A percentile compares a stretch with the other conserved stretches of the same genome.
These are phyloP conservation scores for Antheraea mylitta DNA, from an alignment of 1,140 invertebrate species.

Conservation along the genomic window DNA sequence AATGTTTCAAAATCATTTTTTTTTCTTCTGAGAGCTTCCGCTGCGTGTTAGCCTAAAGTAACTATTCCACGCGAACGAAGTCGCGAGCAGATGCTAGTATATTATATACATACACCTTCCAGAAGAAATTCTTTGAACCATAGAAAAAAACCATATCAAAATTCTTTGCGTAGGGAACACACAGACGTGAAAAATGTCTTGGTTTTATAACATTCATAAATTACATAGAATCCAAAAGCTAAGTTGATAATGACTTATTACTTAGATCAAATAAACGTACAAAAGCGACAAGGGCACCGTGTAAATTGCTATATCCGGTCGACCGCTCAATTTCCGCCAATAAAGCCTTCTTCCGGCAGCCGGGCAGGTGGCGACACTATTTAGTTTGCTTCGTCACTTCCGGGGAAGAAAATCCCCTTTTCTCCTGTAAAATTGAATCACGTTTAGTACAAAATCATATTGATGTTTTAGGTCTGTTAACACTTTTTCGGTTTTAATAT, in stretches of 20 bases:
- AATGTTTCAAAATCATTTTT: too few species aligned
- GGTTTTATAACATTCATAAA: too few species aligned
- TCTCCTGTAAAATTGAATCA: not conserved
- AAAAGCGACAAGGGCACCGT: slow-evolving; percentile 21
- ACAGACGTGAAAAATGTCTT: too few species aligned
- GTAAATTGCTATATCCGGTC: slow-evolving; percentile 68
- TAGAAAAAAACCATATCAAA: too few species aligned
- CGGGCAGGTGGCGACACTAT: slow-evolving; percentile 55
- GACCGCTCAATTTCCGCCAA: slow-evolving; percentile 60
- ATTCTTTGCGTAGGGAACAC: too few species aligned
- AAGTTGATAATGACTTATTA: not conserved
- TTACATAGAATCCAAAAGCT: not conserved
- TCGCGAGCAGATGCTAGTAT: too few species aligned
- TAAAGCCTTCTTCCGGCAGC: slow-evolving; percentile 53
- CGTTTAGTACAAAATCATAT: not conserved
- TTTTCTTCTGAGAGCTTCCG: too few species aligned
- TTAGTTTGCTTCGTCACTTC: slow-evolving; percentile 42
- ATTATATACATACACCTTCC: too few species aligned
- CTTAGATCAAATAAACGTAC: slow-evolving; percentile 5
- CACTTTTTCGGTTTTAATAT: not conserved
- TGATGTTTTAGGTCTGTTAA: not conserved
- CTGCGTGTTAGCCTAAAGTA: too few species aligned
- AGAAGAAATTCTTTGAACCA: too few species aligned
- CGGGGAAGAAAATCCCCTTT: slow-evolving; percentile 16
- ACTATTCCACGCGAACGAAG: too few species aligned